Base-by-base conservation (phyloP, 2,797 vertebrate species). In the Catostomus latipinnis region DNA sequence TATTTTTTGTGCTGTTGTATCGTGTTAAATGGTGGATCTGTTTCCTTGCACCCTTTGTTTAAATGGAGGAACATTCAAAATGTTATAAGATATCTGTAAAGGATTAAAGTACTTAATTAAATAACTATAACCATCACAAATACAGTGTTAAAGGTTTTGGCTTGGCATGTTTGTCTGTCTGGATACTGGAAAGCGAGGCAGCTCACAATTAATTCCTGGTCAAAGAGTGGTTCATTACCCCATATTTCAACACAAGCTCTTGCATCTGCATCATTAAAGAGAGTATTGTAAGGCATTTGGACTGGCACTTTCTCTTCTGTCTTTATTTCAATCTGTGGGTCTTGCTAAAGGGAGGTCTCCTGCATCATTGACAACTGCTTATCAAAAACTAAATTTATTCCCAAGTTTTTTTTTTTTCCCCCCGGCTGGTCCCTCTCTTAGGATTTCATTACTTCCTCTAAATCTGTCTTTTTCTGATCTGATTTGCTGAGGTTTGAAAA, bases 221-320 rank as follows among this genome's bases (percentile, higher is more conserved):
- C 71, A 67, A 74, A 86, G 80, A 86, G 90, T 89, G 91, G 88
- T 89, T 89, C 88, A 92, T 92, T 91, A 92, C 88, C 88, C 88
- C 91, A 90, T 89, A 92, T 90, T 89, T 88, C 86, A 89, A 89
- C 91, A 91, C 87, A 90, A 90, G 92, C 90, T 83, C 88, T 89
- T 81, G 86, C 89, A 76, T 87, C 54, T 75, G 84, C 83, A 83
- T 91, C 89, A 90, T 92, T 91, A 90, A 84, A 89, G 87, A 90
- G 82, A 88, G 87, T 89, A 92, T 90, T 92, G 91, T 91, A 91
- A 92, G 85, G 76, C 86, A 61, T 81, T 90, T 89, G 87, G 69
- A 50, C 63, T 60, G 76, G 50, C 88, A 84, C 83, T 84, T 79
- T 87, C 86, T 86, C 83, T 82, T 83, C 82, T 87, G 91, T 87